A percentile compares a stretch with the other conserved stretches of the same genome.
Evolutionary conservation across 2,113 vertebrate species (phyloP).

Genomic region (Heterochromis multidens): DNA sequence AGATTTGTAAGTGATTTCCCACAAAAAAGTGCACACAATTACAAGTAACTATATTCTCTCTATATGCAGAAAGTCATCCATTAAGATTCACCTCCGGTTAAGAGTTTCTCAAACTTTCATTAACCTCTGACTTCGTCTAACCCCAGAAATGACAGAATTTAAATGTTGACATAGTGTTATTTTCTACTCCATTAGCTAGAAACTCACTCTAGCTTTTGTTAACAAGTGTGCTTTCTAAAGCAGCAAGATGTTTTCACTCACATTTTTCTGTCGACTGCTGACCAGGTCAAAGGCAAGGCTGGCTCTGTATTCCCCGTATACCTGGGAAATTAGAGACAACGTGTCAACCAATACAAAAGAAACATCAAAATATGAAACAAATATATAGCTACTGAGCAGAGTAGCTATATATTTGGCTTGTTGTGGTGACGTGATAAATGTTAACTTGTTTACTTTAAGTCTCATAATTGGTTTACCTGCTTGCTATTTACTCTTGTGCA

Average conservation of each 20-base stretch:
- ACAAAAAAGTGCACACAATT: too few species aligned
- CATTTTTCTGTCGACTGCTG: conserved; percentile 98
- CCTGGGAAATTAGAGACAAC: conserved; percentile 71
- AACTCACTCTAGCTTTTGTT: too few species aligned
- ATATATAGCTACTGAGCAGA: background rate
- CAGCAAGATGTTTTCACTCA: conserved; percentile 68
- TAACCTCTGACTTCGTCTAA: too few species aligned
- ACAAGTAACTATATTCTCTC: too few species aligned
- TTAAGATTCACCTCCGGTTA: too few species aligned
- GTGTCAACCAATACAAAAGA: background rate
- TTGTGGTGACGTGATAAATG: background rate
- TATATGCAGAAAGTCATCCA: too few species aligned
- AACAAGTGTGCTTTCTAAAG: too few species aligned
- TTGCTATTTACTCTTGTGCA: background rate
- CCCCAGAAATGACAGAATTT: too few species aligned
- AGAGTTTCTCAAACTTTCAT: too few species aligned
- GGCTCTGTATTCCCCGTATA: conserved; percentile 97
- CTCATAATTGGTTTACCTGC: background rate
- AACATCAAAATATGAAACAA: background rate
- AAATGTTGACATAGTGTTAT: too few species aligned
- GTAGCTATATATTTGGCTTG: background rate
- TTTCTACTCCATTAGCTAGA: too few species aligned
- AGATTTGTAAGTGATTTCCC: too few species aligned
- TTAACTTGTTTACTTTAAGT: background rate
- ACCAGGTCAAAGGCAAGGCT: conserved; percentile 98